These are phyloP conservation scores for Parnassius mnemosyne DNA, from an alignment of 2,888 invertebrate species.

Conservation along the genomic window DNA sequence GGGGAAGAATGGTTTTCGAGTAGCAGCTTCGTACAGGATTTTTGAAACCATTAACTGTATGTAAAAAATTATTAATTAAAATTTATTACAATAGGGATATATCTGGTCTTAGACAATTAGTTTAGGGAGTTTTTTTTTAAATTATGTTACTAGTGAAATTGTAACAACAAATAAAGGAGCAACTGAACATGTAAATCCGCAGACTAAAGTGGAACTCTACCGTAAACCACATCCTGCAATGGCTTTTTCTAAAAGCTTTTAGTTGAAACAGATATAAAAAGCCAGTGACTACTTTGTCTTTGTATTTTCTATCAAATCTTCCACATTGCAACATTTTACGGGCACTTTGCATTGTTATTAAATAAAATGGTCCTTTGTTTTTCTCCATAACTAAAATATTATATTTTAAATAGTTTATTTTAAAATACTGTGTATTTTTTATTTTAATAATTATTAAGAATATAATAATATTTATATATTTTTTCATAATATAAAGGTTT, in stretches of 20 bases:
- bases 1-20: too few species aligned
- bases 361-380: too few species aligned
- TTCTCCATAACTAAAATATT: too few species aligned
- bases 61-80: not conserved
- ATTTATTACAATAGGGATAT: not conserved
- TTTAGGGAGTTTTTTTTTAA: too few species aligned
- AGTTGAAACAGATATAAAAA: slow-evolving; percentile 21
- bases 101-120: not conserved
- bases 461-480: too few species aligned
- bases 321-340: not conserved
- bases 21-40: not conserved
- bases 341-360: too few species aligned
- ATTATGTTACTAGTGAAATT: not conserved
- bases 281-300: slow-evolving; percentile 19
- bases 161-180: slow-evolving; percentile 15
- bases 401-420: too few species aligned
- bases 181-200: slow-evolving; percentile 21
- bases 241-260: slow-evolving; percentile 22
- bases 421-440: too few species aligned
- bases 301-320: slow-evolving; percentile 17
- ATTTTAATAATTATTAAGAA: too few species aligned
- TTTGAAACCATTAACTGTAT: not conserved
- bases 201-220: slow-evolving; percentile 23
- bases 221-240: slow-evolving; percentile 23
- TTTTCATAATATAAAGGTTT: too few species aligned